Conservation (phyloP, 2,113 vertebrate species). For the Trichomycterus rosablanca region DNA sequence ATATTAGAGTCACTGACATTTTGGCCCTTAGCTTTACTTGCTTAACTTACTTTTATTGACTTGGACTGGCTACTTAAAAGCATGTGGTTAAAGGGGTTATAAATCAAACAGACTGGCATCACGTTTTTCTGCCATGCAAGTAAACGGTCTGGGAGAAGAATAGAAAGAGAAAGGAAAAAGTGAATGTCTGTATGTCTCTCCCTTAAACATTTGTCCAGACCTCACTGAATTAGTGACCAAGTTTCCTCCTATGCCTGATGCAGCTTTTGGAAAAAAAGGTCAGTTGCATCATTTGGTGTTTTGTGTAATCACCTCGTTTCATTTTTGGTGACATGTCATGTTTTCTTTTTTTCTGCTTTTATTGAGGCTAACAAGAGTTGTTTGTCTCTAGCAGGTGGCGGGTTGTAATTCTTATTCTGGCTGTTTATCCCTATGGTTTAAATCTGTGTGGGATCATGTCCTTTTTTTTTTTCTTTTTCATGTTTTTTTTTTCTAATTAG, state of each 20-base stretch:
- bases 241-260: not conserved
- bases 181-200: conserved; percentile 44
- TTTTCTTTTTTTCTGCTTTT: not conserved
- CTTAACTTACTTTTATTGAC: conserved; percentile 58
- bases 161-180: conserved; percentile 37
- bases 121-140: conserved; percentile 42
- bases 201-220: not conserved
- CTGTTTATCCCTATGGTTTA: not conserved
- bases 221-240: not conserved
- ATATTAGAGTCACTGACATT: conserved; percentile 53
- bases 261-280: not conserved
- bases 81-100: conserved; percentile 51
- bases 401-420: not conserved
- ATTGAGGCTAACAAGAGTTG: not conserved
- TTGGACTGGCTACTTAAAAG: conserved; percentile 45
- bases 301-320: too few species aligned
- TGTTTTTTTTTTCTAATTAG: conserved; percentile 32
- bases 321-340: not conserved
- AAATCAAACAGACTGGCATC: conserved; percentile 57
- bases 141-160: conserved; percentile 27
- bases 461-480: conserved; percentile 1
- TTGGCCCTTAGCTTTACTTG: conserved; percentile 48
- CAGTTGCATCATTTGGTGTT: not conserved
- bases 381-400: not conserved
- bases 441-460: not conserved